phyloP scores from a whole-genome alignment of 2,113 vertebrate genomes.

The Ia io region DNA sequence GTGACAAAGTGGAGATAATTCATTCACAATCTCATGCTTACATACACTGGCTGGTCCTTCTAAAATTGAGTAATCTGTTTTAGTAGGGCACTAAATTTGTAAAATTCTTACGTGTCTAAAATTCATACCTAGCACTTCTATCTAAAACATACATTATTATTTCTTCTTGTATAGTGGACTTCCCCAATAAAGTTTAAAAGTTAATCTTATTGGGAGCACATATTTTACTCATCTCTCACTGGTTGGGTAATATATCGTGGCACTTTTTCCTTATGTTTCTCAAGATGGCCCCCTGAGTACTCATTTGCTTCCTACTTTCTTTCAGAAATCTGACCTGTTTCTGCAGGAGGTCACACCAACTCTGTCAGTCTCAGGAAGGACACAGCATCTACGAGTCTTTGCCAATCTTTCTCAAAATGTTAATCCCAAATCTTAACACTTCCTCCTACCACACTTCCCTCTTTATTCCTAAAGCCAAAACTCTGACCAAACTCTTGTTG shows the following conservation, averaged over 20 bases:
- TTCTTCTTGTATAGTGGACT: neutral
- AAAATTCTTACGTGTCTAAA: neutral
- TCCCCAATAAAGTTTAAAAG: neutral
- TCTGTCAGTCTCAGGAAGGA: neutral
- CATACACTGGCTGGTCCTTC: neutral
- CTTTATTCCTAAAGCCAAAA: slow-evolving; percentile 42
- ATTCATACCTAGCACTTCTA: slow-evolving; percentile 11
- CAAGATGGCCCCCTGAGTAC: neutral
- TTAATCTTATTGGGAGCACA: slow-evolving; percentile 8
- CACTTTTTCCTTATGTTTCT: neutral
- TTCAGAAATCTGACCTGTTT: neutral
- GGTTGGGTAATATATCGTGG: neutral
- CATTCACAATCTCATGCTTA: slow-evolving; percentile 8
- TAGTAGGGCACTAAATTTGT: neutral
- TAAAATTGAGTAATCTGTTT: slow-evolving; percentile 28
- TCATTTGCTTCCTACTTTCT: neutral
- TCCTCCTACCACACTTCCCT: neutral
- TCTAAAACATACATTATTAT: neutral
- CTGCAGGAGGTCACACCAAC: neutral
- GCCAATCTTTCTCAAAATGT: slow-evolving; percentile 37
- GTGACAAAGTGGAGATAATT: neutral
- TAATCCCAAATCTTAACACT: slow-evolving; percentile 11
- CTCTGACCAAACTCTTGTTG: slow-evolving; percentile 21
- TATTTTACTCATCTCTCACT: neutral
- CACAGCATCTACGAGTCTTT: neutral